Conservation (phyloP, 2,888 invertebrate species). For the Coelinius sp. region DNA sequence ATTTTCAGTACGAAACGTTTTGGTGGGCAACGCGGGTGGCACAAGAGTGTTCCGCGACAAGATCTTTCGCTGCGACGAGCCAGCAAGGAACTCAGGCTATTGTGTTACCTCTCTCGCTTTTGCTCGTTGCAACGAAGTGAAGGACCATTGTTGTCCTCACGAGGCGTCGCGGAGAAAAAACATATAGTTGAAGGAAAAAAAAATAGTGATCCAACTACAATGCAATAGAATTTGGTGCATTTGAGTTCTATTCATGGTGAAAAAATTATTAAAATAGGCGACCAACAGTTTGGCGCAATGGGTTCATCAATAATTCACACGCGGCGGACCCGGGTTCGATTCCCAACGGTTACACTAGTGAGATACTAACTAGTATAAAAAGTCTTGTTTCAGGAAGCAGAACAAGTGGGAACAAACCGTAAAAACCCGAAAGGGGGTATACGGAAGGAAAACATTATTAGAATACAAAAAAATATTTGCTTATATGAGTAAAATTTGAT, state of each 20-base stretch:
- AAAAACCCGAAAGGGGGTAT: no score
- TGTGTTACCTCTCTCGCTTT: constrained; percentile 41
- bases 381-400: no score
- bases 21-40: constrained; percentile 23
- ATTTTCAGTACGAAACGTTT: constrained; percentile 17
- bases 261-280: not conserved
- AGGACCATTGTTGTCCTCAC: constrained; percentile 53
- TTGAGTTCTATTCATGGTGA: not conserved
- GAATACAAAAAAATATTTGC: no score
- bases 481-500: no score
- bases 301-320: not conserved
- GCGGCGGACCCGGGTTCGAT: no score
- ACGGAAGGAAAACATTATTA: no score
- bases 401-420: no score
- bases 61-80: constrained; percentile 32
- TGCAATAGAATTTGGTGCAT: constrained; percentile 14
- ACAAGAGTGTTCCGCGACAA: constrained; percentile 16
- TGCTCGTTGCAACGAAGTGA: constrained; percentile 2
- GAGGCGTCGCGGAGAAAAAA: constrained; percentile 43
- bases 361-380: no score
- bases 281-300: not conserved
- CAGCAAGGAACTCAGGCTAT: constrained; percentile 43
- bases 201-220: constrained; percentile 24
- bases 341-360: no score
- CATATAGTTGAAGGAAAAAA: constrained; percentile 11